Evolutionary conservation across 2,797 vertebrate genomes (phyloP).

Genomic region (Cyprinella venusta): DNA sequence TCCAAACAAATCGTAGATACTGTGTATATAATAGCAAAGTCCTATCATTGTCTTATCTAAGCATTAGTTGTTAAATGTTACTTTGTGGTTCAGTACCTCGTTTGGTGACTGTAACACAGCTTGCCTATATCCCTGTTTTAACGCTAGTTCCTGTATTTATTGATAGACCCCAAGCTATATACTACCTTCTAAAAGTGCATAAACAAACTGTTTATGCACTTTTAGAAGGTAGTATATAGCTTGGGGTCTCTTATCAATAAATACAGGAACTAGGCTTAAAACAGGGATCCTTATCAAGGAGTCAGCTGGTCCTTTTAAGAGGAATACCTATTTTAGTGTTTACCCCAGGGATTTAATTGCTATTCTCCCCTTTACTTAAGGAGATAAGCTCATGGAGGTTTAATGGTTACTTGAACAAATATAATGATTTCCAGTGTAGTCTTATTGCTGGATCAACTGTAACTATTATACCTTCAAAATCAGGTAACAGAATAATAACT

Average conservation of each 20-base stretch:
- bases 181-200: slow-evolving; percentile 60
- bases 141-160: slow-evolving; percentile 1
- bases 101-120: neutral
- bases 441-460: neutral
- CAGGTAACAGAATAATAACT: neutral
- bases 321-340: slow-evolving; percentile 28
- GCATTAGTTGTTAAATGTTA: neutral
- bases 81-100: neutral
- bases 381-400: neutral
- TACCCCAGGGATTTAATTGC: slow-evolving; percentile 29
- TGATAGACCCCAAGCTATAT: neutral
- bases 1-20: slow-evolving; percentile 26
- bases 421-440: slow-evolving; percentile 19
- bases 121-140: neutral
- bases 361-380: neutral
- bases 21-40: slow-evolving; percentile 12
- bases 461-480: slow-evolving; percentile 23
- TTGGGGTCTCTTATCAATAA: neutral
- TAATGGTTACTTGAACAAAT: slow-evolving; percentile 12
- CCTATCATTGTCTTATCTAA: slow-evolving; percentile 3
- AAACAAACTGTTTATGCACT: slow-evolving; percentile 63
- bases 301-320: slow-evolving; percentile 47
- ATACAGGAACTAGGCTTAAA: neutral
- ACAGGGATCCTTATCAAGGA: slow-evolving; percentile 26
- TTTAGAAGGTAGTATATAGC: slow-evolving; percentile 52